phyloP scores from a whole-genome alignment of 1,140 invertebrate genomes.

The Melanaphis sacchari region DNA sequence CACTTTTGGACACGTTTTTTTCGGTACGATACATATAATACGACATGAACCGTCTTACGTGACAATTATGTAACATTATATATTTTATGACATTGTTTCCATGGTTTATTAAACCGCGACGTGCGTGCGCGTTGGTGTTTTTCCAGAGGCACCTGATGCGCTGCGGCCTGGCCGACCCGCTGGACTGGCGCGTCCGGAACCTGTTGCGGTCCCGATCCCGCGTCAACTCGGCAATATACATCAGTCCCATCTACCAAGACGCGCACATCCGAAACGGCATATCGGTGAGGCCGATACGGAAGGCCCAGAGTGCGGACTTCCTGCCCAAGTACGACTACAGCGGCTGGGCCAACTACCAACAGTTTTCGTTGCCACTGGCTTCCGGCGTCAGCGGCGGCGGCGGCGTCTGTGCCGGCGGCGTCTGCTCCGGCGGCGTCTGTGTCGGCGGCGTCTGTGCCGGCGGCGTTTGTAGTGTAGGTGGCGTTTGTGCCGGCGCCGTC shows the following conservation, averaged over 20 bases:
- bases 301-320: conserved; percentile 59
- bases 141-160: conserved; percentile 59
- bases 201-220: conserved; percentile 59
- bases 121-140: neutral
- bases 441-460: neutral
- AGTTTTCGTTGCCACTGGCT: conserved; percentile 28
- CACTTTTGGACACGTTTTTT: neutral
- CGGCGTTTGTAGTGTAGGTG: no score
- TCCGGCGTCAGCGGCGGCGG: no score
- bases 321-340: conserved; percentile 55
- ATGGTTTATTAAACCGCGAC: neutral
- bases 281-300: conserved; percentile 50
- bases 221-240: conserved; percentile 62
- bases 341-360: conserved; percentile 46
- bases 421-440: neutral
- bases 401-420: neutral
- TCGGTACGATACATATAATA: neutral
- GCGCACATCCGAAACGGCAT: conserved; percentile 53
- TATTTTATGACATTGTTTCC: neutral
- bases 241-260: conserved; percentile 59
- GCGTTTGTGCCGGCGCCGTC: neutral
- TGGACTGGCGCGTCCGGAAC: conserved; percentile 56
- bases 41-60: no score
- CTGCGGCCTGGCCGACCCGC: conserved; percentile 58
- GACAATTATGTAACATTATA: no score